These are phyloP conservation scores for Philonicus albiceps DNA, from an alignment of 2,888 invertebrate genomes.

Conservation along the genomic window DNA sequence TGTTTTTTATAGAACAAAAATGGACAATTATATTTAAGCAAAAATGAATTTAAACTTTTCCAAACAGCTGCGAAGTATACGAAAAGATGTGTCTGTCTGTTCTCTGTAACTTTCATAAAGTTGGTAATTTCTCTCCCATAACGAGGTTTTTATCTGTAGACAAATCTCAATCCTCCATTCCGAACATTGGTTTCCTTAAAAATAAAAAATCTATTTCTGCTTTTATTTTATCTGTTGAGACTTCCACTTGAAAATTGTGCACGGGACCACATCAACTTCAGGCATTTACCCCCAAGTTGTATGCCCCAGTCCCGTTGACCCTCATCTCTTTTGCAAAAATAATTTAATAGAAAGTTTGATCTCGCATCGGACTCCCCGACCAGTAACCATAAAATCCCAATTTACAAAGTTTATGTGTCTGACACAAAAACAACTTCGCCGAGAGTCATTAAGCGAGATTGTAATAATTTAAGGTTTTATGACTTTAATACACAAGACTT, in stretches of 20 bases:
- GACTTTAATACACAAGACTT: slow-evolving; percentile 11
- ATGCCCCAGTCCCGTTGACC: not conserved
- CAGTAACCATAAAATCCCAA: not conserved
- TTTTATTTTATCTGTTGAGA: not conserved
- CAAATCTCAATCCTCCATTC: not conserved
- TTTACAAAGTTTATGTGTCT: slow-evolving; percentile 20
- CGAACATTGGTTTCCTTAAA: not conserved
- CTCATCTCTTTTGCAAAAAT: not conserved
- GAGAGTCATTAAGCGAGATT: slow-evolving; percentile 16
- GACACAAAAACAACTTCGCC: slow-evolving; percentile 18
- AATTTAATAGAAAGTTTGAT: not conserved
- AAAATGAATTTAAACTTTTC: too few species aligned
- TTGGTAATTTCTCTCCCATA: not conserved
- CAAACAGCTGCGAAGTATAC: not conserved
- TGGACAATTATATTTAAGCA: too few species aligned
- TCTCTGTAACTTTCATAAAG: not conserved
- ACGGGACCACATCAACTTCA: not conserved
- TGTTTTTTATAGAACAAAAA: too few species aligned
- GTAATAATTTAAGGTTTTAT: slow-evolving; percentile 32
- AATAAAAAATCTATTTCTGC: not conserved
- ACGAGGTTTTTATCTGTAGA: not conserved
- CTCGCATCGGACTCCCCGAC: not conserved
- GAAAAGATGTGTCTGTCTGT: not conserved
- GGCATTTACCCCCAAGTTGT: not conserved
- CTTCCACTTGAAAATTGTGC: not conserved